phyloP scores from a whole-genome alignment of 2,888 invertebrate genomes.

The Heliconius hortense region DNA sequence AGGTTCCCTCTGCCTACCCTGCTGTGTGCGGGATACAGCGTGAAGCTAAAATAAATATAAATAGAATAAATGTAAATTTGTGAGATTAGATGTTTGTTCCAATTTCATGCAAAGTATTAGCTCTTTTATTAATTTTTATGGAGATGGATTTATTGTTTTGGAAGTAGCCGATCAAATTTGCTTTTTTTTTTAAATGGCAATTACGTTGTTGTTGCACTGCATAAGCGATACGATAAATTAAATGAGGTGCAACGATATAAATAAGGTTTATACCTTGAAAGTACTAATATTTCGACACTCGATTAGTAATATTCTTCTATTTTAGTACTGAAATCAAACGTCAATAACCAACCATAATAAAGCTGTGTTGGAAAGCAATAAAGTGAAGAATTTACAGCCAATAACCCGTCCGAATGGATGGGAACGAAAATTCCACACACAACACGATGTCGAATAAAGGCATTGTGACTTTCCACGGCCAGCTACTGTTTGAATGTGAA shows the following conservation, averaged over 20 bases:
- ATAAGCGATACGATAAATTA: no score
- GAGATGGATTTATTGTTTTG: no score
- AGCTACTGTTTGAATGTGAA: constrained; percentile 12
- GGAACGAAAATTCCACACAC: constrained; percentile 22
- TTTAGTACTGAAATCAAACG: constrained; percentile 26
- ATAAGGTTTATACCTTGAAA: neutral
- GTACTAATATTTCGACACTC: constrained; percentile 1
- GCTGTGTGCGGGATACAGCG: no score
- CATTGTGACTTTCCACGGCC: constrained; percentile 11
- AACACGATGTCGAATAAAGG: constrained; percentile 22
- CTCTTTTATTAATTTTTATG: no score
- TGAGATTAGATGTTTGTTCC: neutral
- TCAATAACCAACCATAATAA: constrained; percentile 27
- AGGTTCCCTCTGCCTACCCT: no score
- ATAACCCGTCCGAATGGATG: constrained; percentile 26
- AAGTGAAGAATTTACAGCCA: constrained; percentile 28
- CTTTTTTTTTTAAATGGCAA: neutral
- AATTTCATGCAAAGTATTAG: neutral
- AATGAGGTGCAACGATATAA: no score
- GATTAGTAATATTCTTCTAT: constrained; percentile 20
- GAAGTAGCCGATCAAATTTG: no score
- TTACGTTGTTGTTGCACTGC: no score
- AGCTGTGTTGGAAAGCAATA: constrained; percentile 25
- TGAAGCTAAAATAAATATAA: no score
- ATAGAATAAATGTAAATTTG: neutral